These are phyloP conservation scores for Eubasilissa splendida DNA, from an alignment of 2,888 invertebrate genomes.

Conservation along the genomic window DNA sequence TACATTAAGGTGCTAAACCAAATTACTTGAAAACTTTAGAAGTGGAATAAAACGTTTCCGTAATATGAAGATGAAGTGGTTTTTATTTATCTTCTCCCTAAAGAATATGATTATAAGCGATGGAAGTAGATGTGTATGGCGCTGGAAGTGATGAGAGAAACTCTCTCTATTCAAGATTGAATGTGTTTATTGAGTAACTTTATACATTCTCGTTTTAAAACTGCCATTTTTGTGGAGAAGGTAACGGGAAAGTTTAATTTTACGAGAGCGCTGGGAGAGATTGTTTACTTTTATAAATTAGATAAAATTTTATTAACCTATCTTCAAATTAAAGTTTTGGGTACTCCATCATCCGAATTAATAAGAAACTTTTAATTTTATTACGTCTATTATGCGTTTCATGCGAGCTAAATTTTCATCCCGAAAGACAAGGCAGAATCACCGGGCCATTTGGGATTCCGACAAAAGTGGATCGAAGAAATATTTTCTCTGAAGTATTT, in stretches of 20 bases:
- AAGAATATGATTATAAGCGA: neutral
- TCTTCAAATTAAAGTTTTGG: neutral
- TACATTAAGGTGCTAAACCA: too few relatives aligned
- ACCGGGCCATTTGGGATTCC: too few relatives aligned
- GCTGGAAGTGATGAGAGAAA: neutral
- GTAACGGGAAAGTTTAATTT: constrained; percentile 1
- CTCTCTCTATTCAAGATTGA: constrained; percentile 17
- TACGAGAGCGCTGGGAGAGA: neutral
- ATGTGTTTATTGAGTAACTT: constrained; percentile 30
- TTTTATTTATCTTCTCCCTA: constrained; percentile 2
- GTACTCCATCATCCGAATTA: neutral
- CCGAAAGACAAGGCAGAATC: too few relatives aligned
- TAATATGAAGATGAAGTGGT: neutral
- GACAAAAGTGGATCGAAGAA: too few relatives aligned
- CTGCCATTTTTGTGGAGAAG: neutral
- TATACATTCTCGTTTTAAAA: constrained; percentile 4
- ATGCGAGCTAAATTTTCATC: too few relatives aligned
- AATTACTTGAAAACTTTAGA: constrained; percentile 3
- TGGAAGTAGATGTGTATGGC: too few relatives aligned
- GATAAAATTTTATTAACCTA: neutral
- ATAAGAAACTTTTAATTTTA: too few relatives aligned
- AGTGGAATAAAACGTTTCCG: neutral
- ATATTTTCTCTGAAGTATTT: too few relatives aligned
- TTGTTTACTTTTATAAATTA: constrained; percentile 9
- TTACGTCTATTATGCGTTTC: too few relatives aligned